A percentile compares a stretch with the other conserved stretches of the same genome.
Conservation (phyloP, 1,140 invertebrate species). For the Microvelia longipes region DNA sequence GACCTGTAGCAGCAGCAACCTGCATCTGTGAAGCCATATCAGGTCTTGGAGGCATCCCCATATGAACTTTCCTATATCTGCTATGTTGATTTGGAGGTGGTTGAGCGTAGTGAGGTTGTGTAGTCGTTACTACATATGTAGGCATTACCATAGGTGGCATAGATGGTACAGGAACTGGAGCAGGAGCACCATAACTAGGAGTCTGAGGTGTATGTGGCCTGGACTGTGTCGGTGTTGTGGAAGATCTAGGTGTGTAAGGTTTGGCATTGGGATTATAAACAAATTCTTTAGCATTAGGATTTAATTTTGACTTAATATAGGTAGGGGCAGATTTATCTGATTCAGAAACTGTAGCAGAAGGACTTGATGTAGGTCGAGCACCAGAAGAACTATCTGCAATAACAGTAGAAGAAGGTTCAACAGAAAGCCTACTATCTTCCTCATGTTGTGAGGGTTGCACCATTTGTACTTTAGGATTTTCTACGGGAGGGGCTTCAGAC, state of each 20-base stretch:
- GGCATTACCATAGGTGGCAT: slow-evolving; percentile 30
- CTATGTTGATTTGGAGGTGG: slow-evolving; percentile 33
- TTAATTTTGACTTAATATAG: slow-evolving; percentile 57
- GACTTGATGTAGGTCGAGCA: background rate
- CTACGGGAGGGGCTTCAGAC: slow-evolving; percentile 28
- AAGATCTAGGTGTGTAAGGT: slow-evolving; percentile 59
- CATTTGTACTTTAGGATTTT: slow-evolving; percentile 19
- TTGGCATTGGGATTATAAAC: slow-evolving; percentile 66
- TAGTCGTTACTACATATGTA: slow-evolving; percentile 29
- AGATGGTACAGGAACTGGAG: slow-evolving; percentile 27
- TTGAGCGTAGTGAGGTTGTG: slow-evolving; percentile 27
- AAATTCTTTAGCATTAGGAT: slow-evolving; percentile 80
- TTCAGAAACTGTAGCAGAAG: slow-evolving; percentile 18
- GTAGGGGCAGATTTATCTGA: slow-evolving; percentile 34
- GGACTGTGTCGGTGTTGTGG: slow-evolving; percentile 46
- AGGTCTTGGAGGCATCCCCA: slow-evolving; percentile 40
- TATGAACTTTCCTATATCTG: slow-evolving; percentile 38
- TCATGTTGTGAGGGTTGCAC: background rate
- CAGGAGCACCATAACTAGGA: slow-evolving; percentile 36
- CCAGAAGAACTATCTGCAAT: background rate
- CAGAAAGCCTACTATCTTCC: background rate
- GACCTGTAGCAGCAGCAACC: slow-evolving; percentile 58
- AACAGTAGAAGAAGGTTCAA: slow-evolving; percentile 12
- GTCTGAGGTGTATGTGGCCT: slow-evolving; percentile 74
- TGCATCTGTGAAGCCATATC: slow-evolving; percentile 48